Conservation (phyloP, 2,113 vertebrate genomes). For the Columba janthina region DNA sequence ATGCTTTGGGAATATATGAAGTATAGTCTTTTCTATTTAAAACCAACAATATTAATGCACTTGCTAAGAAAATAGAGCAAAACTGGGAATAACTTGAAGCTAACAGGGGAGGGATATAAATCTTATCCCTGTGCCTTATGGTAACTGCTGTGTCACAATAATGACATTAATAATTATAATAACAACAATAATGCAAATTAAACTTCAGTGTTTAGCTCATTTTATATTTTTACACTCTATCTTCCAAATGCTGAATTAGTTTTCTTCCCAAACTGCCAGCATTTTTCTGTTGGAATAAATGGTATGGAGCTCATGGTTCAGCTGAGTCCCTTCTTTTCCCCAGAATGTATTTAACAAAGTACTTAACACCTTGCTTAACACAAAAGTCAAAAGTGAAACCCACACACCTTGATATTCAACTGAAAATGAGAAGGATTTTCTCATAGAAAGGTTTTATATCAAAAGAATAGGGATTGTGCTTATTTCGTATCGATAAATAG, state of each 20-base stretch:
- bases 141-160: not conserved
- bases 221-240: not conserved
- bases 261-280: not conserved
- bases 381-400: slow-evolving; percentile 16
- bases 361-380: not conserved
- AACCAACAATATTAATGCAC: not conserved
- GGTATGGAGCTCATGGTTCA: not conserved
- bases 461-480: not conserved
- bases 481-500: not conserved
- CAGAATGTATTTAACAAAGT: slow-evolving; percentile 35
- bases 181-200: not conserved
- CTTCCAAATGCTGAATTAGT: not conserved
- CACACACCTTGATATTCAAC: not conserved
- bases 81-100: not conserved
- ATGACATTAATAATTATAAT: not conserved
- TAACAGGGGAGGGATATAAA: not conserved
- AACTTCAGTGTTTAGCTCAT: not conserved
- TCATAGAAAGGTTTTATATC: not conserved
- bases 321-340: not conserved
- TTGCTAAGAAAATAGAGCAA: not conserved
- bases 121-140: not conserved
- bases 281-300: not conserved
- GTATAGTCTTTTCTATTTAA: not conserved
- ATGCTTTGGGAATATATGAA: not conserved
- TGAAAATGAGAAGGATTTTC: not conserved